phyloP scores from a whole-genome alignment of 2,113 vertebrate species.

The Nesogale talazaci region DNA sequence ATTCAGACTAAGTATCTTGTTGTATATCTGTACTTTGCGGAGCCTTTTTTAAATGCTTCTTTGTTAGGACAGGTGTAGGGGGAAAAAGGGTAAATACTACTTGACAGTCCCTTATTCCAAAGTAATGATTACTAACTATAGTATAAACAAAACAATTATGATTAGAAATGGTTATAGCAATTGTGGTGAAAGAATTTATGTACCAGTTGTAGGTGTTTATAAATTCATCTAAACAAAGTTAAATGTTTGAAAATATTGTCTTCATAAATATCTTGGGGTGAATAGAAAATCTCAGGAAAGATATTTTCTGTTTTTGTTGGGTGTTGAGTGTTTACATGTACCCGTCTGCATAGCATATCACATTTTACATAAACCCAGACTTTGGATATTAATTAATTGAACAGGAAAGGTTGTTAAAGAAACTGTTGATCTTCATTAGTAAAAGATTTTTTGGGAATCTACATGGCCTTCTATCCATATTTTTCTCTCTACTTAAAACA shows the following conservation, averaged over 20 bases:
- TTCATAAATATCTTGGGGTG: constrained; percentile 30
- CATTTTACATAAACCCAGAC: neutral
- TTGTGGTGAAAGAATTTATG: neutral
- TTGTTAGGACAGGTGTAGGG: neutral
- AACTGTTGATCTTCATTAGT: neutral
- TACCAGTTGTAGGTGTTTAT: constrained; percentile 5
- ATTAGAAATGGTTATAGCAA: constrained; percentile 2
- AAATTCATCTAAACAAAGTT: neutral
- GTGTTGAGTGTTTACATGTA: neutral
- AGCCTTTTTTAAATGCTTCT: neutral
- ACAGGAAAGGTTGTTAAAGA: neutral
- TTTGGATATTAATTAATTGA: neutral
- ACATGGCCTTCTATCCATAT: neutral
- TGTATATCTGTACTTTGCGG: no score
- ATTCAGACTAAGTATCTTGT: no score
- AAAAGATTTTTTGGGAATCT: neutral
- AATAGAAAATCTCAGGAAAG: neutral
- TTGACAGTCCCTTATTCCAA: constrained; percentile 2
- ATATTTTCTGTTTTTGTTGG: neutral
- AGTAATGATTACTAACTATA: neutral
- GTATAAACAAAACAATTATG: neutral
- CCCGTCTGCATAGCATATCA: neutral
- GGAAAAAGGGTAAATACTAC: neutral
- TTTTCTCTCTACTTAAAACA: constrained; percentile 14
- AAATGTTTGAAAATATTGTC: neutral